A percentile compares a stretch with the other conserved stretches of the same genome.
Evolutionary conservation across 1,140 invertebrate species (phyloP).

Genomic region (Oppia nitens): DNA sequence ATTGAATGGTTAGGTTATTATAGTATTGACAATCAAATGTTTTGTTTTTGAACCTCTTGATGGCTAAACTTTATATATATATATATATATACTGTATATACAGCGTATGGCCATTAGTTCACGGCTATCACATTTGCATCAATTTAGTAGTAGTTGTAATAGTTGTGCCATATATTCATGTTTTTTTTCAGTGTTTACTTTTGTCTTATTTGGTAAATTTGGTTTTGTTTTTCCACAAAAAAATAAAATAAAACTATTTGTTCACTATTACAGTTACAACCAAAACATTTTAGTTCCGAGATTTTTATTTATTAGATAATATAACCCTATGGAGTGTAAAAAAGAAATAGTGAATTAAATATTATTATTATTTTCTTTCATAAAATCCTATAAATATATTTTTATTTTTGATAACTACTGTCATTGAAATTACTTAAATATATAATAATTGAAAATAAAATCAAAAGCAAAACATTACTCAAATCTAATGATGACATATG

Average conservation of each 20-base stretch:
- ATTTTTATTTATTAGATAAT: too few relatives aligned
- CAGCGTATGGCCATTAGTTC: not conserved
- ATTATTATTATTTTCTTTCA: too few relatives aligned
- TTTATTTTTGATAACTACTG: not conserved
- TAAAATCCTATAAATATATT: too few relatives aligned
- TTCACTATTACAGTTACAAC: too few relatives aligned
- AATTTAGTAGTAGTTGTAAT: not conserved
- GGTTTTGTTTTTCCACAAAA: not conserved
- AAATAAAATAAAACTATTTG: too few relatives aligned
- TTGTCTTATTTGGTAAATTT: not conserved
- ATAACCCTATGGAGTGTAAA: too few relatives aligned
- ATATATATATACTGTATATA: too few relatives aligned
- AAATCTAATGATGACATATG: not conserved
- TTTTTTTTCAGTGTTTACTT: not conserved
- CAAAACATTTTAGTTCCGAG: too few relatives aligned
- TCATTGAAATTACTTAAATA: not conserved
- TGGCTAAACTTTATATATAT: too few relatives aligned
- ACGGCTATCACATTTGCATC: not conserved
- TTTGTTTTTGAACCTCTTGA: not conserved
- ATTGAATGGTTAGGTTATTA: too few relatives aligned
- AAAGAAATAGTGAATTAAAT: too few relatives aligned
- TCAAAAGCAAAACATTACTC: not conserved
- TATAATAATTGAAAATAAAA: not conserved
- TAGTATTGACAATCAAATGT: not conserved
- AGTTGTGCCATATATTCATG: not conserved